Base-by-base conservation (phyloP, 92 coral and sea anemone species). In the Phenganax marumi region DNA sequence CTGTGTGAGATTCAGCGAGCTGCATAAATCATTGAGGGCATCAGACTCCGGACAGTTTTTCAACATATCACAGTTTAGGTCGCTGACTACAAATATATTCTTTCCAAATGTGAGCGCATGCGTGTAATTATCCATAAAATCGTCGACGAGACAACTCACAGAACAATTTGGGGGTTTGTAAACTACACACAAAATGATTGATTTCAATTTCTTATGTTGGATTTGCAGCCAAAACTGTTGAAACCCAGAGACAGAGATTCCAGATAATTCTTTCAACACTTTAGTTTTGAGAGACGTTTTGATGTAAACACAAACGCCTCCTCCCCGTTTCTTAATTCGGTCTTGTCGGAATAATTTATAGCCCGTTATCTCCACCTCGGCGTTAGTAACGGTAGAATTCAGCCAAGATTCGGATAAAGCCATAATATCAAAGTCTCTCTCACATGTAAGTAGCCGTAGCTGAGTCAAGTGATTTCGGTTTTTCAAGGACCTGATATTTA, bases 371-470 rank as follows among this genome's bases (percentile, higher is more conserved):
- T 12, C 54, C 54, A 51, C 54, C 12, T 51, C 54, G 54, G 54
- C 54, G 12, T 51, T 51, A 7, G 54, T 51, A 51, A 51, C 54
- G 54, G 54, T 51, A 12, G 54, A 51, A 12, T 51, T 51, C 54
- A 51, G 7, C 89, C 89, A 81, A 5, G 89, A 61, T 39, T 86
- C 86, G 1, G 89, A 86, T 5, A 87, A 54, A 53, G 78, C 77
- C 8, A 85, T 10, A 2, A 85, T 70, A 49, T 71, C 88, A 74
- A 68, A 78, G 58, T 79, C 19, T 10, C 58, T 51, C 51, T 79
- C 25, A 18, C 46, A 49, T 9, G 17, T 50, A 22, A 78, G 75
- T 52, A 52, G 57, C 17, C 57, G 57, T 52, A 52, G 57, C 57
- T 52, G 57, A 52, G 17, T 52, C 57, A 52, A 52, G 57, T 52